Evolutionary conservation across 2,113 vertebrate genomes (phyloP).

Genomic region (Tychaedon coryphoeus): DNA sequence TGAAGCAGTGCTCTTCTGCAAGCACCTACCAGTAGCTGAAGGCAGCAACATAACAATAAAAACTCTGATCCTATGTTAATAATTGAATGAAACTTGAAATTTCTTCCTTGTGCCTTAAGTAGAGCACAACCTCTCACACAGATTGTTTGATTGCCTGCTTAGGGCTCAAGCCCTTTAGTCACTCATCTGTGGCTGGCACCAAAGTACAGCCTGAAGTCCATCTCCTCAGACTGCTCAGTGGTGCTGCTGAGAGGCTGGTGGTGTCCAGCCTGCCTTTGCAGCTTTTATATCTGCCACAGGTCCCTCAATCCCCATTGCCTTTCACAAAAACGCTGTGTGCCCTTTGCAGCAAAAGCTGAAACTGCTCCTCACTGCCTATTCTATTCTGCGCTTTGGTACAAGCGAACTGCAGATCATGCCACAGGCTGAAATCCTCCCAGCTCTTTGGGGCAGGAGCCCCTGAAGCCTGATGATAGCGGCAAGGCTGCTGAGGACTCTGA

Average conservation of each 20-base stretch:
- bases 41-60: neutral
- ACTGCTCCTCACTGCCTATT: neutral
- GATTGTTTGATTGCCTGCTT: neutral
- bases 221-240: accelerated
- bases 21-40: neutral
- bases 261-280: neutral
- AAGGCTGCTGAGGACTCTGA: neutral
- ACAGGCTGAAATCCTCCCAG: neutral
- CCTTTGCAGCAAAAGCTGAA: neutral
- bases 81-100: neutral
- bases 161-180: neutral
- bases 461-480: neutral
- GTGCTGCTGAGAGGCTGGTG: neutral
- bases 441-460: neutral
- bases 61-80: neutral
- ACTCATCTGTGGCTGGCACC: neutral
- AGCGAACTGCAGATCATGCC: neutral
- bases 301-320: accelerated
- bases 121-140: neutral
- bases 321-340: neutral
- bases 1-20: neutral
- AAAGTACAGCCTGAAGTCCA: neutral
- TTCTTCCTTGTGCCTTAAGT: neutral
- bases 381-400: neutral
- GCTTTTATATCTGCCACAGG: neutral